Evolutionary conservation across 2,113 vertebrate species (phyloP).

Genomic region (Phrynocephalus versicolor): DNA sequence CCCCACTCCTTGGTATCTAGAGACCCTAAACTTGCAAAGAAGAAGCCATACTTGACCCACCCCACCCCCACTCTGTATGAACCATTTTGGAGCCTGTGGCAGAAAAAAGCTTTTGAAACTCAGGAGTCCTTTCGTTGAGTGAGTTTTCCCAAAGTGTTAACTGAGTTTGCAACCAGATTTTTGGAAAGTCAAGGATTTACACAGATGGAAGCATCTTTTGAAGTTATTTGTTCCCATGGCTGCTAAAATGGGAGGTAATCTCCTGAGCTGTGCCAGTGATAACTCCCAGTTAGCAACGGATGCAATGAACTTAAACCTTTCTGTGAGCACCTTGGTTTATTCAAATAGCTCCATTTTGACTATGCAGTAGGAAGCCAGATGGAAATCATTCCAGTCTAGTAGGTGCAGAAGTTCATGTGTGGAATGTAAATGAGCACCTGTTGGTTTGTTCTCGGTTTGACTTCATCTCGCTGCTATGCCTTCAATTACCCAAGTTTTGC

Average conservation of each 20-base stretch:
- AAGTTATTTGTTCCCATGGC: background rate
- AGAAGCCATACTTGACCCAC: too few relatives aligned
- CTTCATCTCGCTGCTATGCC: background rate
- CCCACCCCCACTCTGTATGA: too few relatives aligned
- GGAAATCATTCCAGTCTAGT: conserved; percentile 30
- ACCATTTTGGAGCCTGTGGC: accelerated
- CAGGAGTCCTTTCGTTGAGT: accelerated
- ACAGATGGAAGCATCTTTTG: background rate
- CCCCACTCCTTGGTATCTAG: too few relatives aligned
- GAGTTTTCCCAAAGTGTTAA: background rate
- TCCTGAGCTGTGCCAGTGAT: background rate
- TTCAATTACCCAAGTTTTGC: background rate
- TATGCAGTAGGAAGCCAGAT: conserved; percentile 26
- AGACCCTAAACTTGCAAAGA: too few relatives aligned
- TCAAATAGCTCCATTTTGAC: background rate
- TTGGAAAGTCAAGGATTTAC: background rate
- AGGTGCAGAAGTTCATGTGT: conserved; percentile 24
- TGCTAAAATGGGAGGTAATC: background rate
- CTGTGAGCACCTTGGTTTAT: conserved; percentile 18
- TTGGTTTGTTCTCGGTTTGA: background rate
- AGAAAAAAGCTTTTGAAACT: background rate
- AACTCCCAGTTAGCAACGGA: background rate
- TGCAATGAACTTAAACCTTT: background rate
- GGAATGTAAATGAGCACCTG: conserved; percentile 37
- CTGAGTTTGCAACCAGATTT: background rate